Percentiles rank a stretch among this genome's conserved stretches.
phyloP scores from a whole-genome alignment of 2,888 invertebrate genomes.

The Rhorus exstirpatorius region DNA sequence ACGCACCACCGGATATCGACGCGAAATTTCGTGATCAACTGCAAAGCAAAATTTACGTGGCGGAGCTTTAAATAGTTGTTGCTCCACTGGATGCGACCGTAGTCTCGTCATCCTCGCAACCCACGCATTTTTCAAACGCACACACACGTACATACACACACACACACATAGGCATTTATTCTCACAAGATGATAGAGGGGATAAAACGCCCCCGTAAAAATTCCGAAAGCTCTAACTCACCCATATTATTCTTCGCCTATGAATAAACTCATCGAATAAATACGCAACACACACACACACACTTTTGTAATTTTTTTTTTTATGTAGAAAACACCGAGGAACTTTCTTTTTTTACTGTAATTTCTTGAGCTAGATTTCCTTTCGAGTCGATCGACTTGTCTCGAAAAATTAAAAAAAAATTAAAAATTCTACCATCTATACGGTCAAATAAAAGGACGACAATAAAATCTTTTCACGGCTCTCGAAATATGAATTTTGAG shows the following conservation, averaged over 20 bases:
- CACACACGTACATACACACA: background rate
- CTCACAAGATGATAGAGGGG: slow-evolving; percentile 23
- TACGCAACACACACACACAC: background rate
- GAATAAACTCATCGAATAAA: slow-evolving; percentile 56
- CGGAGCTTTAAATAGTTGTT: slow-evolving; percentile 64
- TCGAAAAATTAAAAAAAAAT: no score
- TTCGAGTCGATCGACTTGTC: no score
- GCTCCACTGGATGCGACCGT: slow-evolving; percentile 36
- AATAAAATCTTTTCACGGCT: no score
- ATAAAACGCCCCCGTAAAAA: slow-evolving; percentile 65
- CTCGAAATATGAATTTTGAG: no score
- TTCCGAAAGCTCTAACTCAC: slow-evolving; percentile 48
- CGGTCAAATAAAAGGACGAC: no score
- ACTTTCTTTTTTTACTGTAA: background rate
- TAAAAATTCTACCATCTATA: no score
- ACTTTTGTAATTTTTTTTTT: background rate
- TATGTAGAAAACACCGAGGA: background rate
- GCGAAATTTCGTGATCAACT: slow-evolving; percentile 59
- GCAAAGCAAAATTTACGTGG: slow-evolving; percentile 52
- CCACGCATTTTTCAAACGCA: slow-evolving; percentile 50
- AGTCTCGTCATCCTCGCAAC: slow-evolving; percentile 43
- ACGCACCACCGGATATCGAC: slow-evolving; percentile 31
- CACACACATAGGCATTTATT: no score
- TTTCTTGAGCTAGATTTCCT: no score
- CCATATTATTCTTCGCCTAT: slow-evolving; percentile 60